Base-by-base conservation (phyloP, 2,113 vertebrate genomes). In the Notiomystis cincta region DNA sequence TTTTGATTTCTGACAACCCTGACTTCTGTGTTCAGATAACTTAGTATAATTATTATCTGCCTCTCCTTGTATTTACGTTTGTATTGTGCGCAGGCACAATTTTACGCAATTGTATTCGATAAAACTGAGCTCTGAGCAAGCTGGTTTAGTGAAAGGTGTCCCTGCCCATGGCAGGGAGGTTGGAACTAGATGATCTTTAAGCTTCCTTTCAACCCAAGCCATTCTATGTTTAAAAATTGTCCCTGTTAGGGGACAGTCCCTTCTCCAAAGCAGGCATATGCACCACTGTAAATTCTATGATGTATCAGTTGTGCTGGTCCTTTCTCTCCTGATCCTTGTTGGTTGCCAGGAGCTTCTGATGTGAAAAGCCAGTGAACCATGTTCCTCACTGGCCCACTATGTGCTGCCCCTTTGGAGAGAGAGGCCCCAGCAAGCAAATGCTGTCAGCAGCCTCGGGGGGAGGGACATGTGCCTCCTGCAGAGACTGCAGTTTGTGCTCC, bases 1-100 rank as follows among this genome's bases (percentile, higher is more conserved):
- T 98, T 98, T 97, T 76, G 79, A 80, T 84, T 82, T 92, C 71
- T 67, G 35, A 79, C 81, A 96, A 73, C 88, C 45, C 64, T 91
- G 93, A 88, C 72, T 87, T 70, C 61, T 88, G 18, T 24, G 45
- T 47, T 82, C 44, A 92, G 35, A 19, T 73, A 83, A 80, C 33
- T 78, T 78, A 47, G 19, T 82, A 33, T 56, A 91, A 82, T 44
- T 94, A 58, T 64, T 62, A 35, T 48, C 28, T 93, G 7, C 45
- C 23, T 72, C 78, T 73, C 42, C 79, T 42, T 75, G 21, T 89
- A 42, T 48, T 57, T 45, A 54, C 12, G 17, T 50, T 71, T 33
- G 17, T 60, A n/a, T 45, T 64, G 8, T 64, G 82, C 77, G 48
- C 25, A 83, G 75, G 50, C 87, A 82, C 20, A 57, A 37, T 42